phyloP scores from a whole-genome alignment of 2,797 vertebrate species.

The Callimico goeldii region DNA sequence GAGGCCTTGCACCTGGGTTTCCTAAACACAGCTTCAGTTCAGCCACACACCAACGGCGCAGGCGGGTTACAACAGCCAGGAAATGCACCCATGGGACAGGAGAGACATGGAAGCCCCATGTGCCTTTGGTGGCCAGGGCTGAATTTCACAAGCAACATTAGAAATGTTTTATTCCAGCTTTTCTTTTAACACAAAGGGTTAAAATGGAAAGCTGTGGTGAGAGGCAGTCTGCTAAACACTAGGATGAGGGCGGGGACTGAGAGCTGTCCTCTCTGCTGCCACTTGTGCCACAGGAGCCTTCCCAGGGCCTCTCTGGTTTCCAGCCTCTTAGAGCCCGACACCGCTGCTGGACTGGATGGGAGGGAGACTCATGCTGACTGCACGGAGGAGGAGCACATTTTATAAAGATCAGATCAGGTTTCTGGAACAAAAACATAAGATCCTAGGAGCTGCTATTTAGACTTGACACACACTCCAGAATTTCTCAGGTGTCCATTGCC shows the following conservation, averaged over 20 bases:
- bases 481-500: not conserved
- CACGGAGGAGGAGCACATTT: not conserved
- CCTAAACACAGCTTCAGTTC: not conserved
- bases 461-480: not conserved
- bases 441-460: not conserved
- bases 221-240: no score
- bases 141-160: not conserved
- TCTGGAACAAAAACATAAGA: not conserved
- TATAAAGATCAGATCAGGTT: not conserved
- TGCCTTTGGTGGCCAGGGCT: not conserved
- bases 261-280: slow-evolving; percentile 20
- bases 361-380: not conserved
- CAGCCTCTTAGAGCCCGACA: not conserved
- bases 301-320: not conserved
- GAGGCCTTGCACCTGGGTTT: not conserved
- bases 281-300: not conserved
- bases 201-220: not conserved
- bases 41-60: slow-evolving; percentile 17
- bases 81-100: not conserved
- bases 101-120: not conserved
- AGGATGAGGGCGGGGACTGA: slow-evolving; percentile 29
- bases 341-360: not conserved
- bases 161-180: not conserved
- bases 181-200: not conserved
- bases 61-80: not conserved